Conservation (phyloP, 2,888 invertebrate species). For the Eristalinus sepulchralis region DNA sequence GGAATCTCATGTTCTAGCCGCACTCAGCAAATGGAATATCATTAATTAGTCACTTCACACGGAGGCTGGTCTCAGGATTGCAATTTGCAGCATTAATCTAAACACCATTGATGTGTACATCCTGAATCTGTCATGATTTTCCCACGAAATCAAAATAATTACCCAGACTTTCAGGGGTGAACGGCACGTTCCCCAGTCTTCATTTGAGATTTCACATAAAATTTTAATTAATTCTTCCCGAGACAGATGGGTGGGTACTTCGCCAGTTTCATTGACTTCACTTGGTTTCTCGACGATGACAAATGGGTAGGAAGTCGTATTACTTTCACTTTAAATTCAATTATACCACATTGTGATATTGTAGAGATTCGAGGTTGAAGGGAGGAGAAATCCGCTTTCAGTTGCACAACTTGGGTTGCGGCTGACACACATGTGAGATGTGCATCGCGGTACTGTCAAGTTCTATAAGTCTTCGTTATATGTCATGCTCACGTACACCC, state of each 20-base stretch:
- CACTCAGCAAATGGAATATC: conserved; percentile 1
- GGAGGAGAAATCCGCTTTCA: background rate
- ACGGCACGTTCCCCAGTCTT: background rate
- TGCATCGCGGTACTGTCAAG: background rate
- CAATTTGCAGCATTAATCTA: conserved; percentile 26
- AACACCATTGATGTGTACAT: background rate
- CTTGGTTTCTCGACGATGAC: background rate
- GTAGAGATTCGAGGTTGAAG: background rate
- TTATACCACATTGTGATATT: background rate
- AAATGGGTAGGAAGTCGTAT: background rate
- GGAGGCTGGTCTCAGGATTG: conserved; percentile 5
- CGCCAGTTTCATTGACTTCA: background rate
- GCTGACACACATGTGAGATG: background rate
- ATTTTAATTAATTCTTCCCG: conserved; percentile 19
- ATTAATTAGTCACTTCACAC: conserved; percentile 16
- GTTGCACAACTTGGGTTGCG: background rate
- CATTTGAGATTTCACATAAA: conserved; percentile 1
- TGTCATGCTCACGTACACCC: background rate
- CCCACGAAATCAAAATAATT: conserved; percentile 19
- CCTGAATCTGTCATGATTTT: background rate
- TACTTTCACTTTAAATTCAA: background rate
- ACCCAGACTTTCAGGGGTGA: background rate
- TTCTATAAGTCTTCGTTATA: background rate
- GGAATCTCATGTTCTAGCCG: background rate
- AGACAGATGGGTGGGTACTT: background rate